Conservation (phyloP, 2,113 vertebrate species). For the Eulacestoma nigropectus region DNA sequence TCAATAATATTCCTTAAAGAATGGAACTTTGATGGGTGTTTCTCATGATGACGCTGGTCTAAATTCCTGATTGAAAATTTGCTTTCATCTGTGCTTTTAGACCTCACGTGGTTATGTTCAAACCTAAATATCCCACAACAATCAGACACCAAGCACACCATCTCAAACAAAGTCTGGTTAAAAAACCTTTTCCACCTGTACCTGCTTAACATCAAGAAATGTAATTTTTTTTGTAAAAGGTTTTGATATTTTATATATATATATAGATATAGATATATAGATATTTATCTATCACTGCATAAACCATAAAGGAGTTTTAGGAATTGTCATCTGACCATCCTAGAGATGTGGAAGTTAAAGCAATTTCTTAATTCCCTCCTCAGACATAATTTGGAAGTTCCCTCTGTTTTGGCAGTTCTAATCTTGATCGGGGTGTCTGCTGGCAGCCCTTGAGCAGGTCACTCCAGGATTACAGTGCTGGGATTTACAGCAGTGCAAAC, state of each 20-base stretch:
- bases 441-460: background rate
- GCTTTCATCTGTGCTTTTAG: background rate
- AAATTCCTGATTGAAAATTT: background rate
- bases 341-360: background rate
- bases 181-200: background rate
- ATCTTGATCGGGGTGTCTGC: background rate
- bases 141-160: background rate
- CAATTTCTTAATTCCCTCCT: background rate
- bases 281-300: background rate
- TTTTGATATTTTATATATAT: background rate
- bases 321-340: background rate
- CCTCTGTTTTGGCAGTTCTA: background rate
- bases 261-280: no score
- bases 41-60: background rate
- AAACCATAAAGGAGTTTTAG: background rate
- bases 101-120: background rate
- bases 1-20: background rate
- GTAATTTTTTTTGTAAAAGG: background rate
- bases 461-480: background rate
- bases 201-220: background rate
- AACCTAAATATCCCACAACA: background rate
- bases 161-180: background rate
- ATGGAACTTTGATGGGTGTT: background rate
- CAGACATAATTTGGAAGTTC: background rate
- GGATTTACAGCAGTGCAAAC: constrained; percentile 7